A percentile compares a stretch with the other conserved stretches of the same genome.
These are phyloP conservation scores for Lepidonotus clava DNA, from an alignment of 2,888 invertebrate genomes.

Conservation along the genomic window DNA sequence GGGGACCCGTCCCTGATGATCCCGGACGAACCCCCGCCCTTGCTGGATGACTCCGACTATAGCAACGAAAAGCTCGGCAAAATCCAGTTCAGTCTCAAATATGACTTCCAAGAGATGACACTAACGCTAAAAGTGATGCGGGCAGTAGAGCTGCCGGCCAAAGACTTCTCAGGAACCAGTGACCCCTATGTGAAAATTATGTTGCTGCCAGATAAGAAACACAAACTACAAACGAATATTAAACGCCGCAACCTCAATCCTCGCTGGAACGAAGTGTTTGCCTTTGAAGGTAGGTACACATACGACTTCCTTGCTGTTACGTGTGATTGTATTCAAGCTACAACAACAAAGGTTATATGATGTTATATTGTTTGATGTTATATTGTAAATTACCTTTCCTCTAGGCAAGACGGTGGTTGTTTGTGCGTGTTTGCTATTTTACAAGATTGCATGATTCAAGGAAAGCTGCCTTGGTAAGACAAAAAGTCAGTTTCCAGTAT, in stretches of 20 bases:
- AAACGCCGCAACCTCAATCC: conserved; percentile 80
- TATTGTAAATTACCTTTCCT: too few species aligned
- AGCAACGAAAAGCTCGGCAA: conserved; percentile 68
- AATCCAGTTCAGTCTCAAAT: conserved; percentile 75
- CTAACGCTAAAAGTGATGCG: conserved; percentile 76
- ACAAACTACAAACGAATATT: conserved; percentile 79
- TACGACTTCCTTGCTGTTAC: too few species aligned
- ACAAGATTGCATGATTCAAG: too few species aligned
- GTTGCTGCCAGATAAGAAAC: conserved; percentile 76
- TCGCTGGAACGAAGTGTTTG: conserved; percentile 80
- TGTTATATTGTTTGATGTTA: too few species aligned
- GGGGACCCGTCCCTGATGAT: conserved; percentile 25
- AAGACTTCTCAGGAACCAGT: conserved; percentile 80
- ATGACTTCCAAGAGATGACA: conserved; percentile 66
- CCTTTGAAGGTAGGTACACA: conserved; percentile 82
- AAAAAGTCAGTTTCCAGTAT: too few species aligned
- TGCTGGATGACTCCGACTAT: conserved; percentile 46
- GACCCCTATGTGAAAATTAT: conserved; percentile 80
- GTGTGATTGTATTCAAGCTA: too few species aligned
- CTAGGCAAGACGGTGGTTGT: too few species aligned
- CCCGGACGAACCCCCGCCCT: conserved; percentile 41
- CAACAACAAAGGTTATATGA: too few species aligned
- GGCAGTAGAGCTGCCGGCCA: conserved; percentile 77
- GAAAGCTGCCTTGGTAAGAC: too few species aligned
- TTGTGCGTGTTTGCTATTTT: too few species aligned